A percentile compares a stretch with the other conserved stretches of the same genome.
Conservation (phyloP, 2,797 vertebrate genomes). For the Melanotaenia nigrans region DNA sequence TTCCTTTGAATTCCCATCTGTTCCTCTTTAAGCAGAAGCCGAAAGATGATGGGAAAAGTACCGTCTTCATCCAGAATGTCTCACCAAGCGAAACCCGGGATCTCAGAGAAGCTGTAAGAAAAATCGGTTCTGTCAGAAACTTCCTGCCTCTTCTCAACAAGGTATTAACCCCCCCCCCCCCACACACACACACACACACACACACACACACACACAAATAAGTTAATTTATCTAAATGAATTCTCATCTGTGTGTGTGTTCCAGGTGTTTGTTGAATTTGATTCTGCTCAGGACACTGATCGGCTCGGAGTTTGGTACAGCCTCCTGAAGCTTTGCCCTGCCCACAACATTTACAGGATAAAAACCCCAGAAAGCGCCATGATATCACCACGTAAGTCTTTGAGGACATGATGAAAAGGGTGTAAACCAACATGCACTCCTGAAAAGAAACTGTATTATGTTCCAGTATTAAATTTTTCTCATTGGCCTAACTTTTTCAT, state of each 20-base stretch:
- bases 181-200: too few species aligned
- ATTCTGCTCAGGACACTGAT: constrained; percentile 29
- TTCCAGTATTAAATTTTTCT: too few species aligned
- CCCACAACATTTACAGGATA: constrained; percentile 41
- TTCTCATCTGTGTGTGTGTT: background rate
- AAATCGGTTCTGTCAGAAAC: constrained; percentile 14
- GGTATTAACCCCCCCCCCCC: constrained; percentile 36
- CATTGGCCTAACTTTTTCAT: too few species aligned
- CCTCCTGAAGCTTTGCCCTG: constrained; percentile 15
- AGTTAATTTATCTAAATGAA: background rate
- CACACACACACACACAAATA: background rate
- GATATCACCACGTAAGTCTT: constrained; percentile 40
- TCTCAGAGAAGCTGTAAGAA: constrained; percentile 26
- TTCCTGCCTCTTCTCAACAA: constrained; percentile 66
- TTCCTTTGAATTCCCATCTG: background rate
- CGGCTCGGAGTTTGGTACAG: constrained; percentile 61
- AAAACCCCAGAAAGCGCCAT: rapidly evolving
- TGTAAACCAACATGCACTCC: too few species aligned
- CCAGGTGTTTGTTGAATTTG: constrained; percentile 67
- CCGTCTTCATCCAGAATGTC: constrained; percentile 47
- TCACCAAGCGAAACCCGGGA: background rate
- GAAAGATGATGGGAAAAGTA: rapidly evolving
- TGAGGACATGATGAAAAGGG: background rate
- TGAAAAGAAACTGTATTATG: too few species aligned
- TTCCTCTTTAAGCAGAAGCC: constrained; percentile 7